Base-by-base conservation (phyloP, 1,140 invertebrate species). In the Camponotus vicinus region DNA sequence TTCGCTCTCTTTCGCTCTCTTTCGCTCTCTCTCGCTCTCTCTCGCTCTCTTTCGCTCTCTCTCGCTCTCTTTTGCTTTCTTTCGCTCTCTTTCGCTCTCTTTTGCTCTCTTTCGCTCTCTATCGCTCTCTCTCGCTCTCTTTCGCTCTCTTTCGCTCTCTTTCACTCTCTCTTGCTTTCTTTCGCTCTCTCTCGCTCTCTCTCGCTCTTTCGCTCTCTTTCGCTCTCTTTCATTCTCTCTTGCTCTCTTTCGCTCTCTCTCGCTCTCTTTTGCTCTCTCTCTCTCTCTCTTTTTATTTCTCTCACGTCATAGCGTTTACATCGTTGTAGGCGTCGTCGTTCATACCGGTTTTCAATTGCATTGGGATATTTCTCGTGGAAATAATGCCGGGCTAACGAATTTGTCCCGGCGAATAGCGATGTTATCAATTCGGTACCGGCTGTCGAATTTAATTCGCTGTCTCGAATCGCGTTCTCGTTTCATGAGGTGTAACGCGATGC, bases 361-460 rank as follows among this genome's bases (percentile, higher is more conserved):
- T 75, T 71, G 64, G 69, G 85, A 89, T 86, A 86, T 86, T 86
- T 86, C 88, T 89, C 66, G 70, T 37, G 67, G 71, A 87, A 88
- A 86, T 79, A 67, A 73, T 63, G 66, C 57, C 67, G n/a, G 52
- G 61, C 77, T 67, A 86, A 86, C 85, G 77, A 82, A 86, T 88
- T 88, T 88, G 85, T 88, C 63, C 21, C 76, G 40, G 21, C 55
- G 76, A 55, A 57, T 73, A 32, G 79, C 79, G 80, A 87, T 52
- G 57, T 87, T 87, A 85, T 85, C 86, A 77, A 85, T 85, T 69
- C 66, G 59, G 57, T 61, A 42, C 34, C 67, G 52, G 79, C 40
- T 52, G 52, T 15, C 55, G 55, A 73, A 83, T 83, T 83, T 83
- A 73, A 83, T 83, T 83, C 79, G 37, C 32, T 8, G 55, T 55